Conservation (phyloP, 2,113 vertebrate genomes). For the Cryptotis parvus region DNA sequence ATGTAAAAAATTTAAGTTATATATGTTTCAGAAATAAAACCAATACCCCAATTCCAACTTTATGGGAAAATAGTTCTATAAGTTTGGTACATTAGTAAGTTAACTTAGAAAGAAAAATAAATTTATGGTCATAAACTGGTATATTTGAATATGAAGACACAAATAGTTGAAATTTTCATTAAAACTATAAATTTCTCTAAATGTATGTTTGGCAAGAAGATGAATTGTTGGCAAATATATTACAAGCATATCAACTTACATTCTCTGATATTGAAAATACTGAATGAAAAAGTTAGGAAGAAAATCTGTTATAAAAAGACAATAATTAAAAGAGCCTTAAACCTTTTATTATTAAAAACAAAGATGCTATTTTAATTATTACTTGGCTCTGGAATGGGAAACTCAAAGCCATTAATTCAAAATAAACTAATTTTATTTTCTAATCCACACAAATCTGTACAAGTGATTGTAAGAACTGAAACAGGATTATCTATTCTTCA, state of each 20-base stretch:
- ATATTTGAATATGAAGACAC: conserved; percentile 48
- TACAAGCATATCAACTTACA: conserved; percentile 31
- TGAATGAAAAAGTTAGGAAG: conserved; percentile 19
- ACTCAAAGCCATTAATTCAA: conserved; percentile 12
- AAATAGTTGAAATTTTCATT: conserved; percentile 54
- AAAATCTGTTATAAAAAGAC: conserved; percentile 51
- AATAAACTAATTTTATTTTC: conserved; percentile 44
- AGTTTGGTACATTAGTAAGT: conserved; percentile 46
- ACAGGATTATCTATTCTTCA: conserved; percentile 23
- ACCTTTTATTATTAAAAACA: conserved; percentile 46
- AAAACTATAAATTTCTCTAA: conserved; percentile 55
- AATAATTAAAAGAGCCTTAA: conserved; percentile 32
- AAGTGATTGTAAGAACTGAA: conserved; percentile 44
- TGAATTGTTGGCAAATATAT: conserved; percentile 8
- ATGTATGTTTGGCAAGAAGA: conserved; percentile 56
- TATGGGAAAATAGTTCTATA: conserved; percentile 27
- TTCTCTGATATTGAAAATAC: conserved; percentile 48
- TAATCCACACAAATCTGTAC: neutral
- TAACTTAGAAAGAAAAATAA: conserved; percentile 18
- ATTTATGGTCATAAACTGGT: conserved; percentile 40
- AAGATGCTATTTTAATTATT: conserved; percentile 55
- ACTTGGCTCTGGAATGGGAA: conserved; percentile 47
- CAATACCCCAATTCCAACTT: conserved; percentile 28
- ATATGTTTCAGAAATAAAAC: conserved; percentile 65
- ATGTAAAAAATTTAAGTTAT: conserved; percentile 66